Conservation (phyloP, 1,140 invertebrate genomes). For the Glossosoma conforme region DNA sequence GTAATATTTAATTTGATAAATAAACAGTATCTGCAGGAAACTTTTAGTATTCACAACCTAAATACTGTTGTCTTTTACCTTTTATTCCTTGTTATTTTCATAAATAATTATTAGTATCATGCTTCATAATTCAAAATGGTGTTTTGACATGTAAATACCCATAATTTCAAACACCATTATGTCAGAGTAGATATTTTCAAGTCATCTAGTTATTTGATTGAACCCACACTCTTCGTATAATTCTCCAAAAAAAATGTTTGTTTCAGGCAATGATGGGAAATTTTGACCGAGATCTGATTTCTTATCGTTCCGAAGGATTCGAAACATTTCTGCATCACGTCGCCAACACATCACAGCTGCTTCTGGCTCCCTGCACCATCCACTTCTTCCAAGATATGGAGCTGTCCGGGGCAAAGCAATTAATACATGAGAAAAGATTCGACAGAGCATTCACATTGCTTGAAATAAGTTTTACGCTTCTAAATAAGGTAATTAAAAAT, state of each 20-base stretch:
- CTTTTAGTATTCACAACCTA: too few species aligned
- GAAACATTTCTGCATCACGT: constrained; percentile 61
- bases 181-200: too few species aligned
- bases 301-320: constrained; percentile 64
- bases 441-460: constrained; percentile 59
- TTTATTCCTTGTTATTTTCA: too few species aligned
- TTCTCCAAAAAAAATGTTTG: constrained; percentile 1
- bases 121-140: too few species aligned
- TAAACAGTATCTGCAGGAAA: too few species aligned
- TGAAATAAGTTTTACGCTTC: constrained; percentile 65
- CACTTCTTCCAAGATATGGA: constrained; percentile 66
- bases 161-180: too few species aligned
- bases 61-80: too few species aligned
- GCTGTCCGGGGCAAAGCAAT: constrained; percentile 55
- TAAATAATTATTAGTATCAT: too few species aligned
- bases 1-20: too few species aligned
- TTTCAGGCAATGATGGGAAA: constrained; percentile 63
- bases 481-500: constrained; percentile 56
- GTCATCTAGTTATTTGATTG: too few species aligned
- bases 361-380: constrained; percentile 57
- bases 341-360: constrained; percentile 52
- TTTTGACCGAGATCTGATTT: constrained; percentile 67
- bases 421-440: constrained; percentile 58
- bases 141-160: too few species aligned
- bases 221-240: too few species aligned